Conservation (phyloP, 2,113 vertebrate genomes). For the Triplophysa rosa region DNA sequence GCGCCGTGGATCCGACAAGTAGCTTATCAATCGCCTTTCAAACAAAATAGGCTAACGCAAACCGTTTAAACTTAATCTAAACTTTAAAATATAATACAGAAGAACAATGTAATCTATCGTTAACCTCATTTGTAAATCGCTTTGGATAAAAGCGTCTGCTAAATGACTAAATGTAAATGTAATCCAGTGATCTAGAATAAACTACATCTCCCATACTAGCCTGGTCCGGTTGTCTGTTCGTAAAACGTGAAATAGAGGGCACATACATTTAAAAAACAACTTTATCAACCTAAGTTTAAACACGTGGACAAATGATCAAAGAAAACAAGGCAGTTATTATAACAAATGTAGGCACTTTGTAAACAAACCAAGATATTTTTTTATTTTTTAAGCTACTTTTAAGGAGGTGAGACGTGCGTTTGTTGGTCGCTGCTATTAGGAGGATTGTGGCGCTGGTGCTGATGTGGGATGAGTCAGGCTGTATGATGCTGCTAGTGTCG, state of each 20-base stretch:
- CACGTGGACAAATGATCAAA: too few species aligned
- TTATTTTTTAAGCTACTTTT: too few species aligned
- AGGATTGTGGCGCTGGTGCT: constrained; percentile 80
- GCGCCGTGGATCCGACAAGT: background rate
- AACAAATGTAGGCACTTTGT: too few species aligned
- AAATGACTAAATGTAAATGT: too few species aligned
- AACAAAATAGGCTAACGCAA: background rate
- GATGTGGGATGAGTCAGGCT: constrained; percentile 92
- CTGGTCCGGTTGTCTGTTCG: constrained; percentile 2
- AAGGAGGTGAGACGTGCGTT: background rate
- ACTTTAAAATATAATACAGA: background rate
- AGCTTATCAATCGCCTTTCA: background rate
- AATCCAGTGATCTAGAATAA: background rate
- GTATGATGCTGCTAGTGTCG: constrained; percentile 79
- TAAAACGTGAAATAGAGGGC: constrained; percentile 15
- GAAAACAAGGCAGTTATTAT: too few species aligned
- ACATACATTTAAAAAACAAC: background rate
- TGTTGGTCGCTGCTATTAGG: constrained; percentile 59
- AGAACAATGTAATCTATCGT: background rate
- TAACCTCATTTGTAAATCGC: too few species aligned
- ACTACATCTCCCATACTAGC: constrained; percentile 39
- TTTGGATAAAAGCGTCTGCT: too few species aligned
- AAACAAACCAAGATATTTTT: too few species aligned
- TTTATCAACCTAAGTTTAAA: background rate
- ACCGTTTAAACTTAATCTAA: background rate